Conservation (phyloP, 1,140 invertebrate species). For the Halesus radiatus region DNA sequence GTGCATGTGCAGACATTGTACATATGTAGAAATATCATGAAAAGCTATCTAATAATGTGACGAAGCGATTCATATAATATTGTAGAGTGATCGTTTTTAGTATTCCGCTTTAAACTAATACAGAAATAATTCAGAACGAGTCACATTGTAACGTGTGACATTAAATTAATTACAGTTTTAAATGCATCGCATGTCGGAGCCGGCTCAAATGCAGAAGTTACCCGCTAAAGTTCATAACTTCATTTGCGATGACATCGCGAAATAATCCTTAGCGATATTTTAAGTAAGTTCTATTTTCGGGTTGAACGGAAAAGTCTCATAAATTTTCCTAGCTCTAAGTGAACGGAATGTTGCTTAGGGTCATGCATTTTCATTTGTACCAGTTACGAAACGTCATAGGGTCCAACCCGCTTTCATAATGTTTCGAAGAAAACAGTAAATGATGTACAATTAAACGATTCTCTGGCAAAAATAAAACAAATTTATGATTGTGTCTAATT, state of each 20-base stretch:
- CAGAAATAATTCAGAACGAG: conserved; percentile 20
- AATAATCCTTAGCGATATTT: background rate
- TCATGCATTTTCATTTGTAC: conserved; percentile 49
- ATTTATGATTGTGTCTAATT: no score
- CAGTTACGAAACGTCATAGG: conserved; percentile 46
- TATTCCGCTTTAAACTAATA: conserved; percentile 3
- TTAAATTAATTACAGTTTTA: conserved; percentile 33
- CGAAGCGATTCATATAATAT: no score
- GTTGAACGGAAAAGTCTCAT: background rate
- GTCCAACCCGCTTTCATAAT: conserved; percentile 34
- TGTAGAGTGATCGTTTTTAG: background rate
- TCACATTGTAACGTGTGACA: conserved; percentile 22
- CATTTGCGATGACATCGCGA: background rate
- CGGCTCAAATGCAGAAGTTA: background rate
- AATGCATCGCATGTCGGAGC: conserved; percentile 48
- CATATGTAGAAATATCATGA: no score
- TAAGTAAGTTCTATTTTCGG: background rate
- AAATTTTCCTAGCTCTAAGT: background rate
- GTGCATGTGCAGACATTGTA: no score
- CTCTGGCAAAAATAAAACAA: background rate
- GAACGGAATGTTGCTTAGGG: conserved; percentile 27
- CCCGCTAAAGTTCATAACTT: background rate
- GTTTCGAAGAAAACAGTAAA: conserved; percentile 42
- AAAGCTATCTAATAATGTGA: no score
- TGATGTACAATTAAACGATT: conserved; percentile 43